Conservation (phyloP, 30 jellyfish, hydroid and myxozoan genomes). For the Mastigias papua region DNA sequence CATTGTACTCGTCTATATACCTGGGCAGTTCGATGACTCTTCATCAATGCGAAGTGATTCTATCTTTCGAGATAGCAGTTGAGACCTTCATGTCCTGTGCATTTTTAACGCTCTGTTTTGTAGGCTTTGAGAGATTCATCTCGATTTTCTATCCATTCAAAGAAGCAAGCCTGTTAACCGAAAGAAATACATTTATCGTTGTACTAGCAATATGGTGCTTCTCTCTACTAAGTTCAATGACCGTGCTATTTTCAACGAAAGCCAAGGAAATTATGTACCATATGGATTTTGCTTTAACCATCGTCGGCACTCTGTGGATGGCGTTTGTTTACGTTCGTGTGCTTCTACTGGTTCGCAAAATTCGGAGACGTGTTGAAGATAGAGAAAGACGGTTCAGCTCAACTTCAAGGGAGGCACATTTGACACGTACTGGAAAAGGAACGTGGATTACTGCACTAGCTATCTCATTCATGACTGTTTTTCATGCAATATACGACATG, state of each 20-base stretch:
- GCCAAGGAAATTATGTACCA: not conserved
- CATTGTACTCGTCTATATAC: slow-evolving; percentile 2
- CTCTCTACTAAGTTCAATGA: not conserved
- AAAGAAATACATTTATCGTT: not conserved
- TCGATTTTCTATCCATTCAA: slow-evolving; percentile 60
- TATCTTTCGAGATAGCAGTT: slow-evolving; percentile 19
- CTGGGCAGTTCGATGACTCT: not conserved
- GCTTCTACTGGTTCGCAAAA: slow-evolving; percentile 22
- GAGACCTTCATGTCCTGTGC: slow-evolving; percentile 24
- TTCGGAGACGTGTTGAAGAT: slow-evolving; percentile 21
- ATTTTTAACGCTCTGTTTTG: slow-evolving; percentile 41
- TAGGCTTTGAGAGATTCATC: slow-evolving; percentile 42
- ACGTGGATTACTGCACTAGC: slow-evolving; percentile 41
- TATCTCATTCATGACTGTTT: not conserved
- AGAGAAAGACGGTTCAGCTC: slow-evolving; percentile 6
- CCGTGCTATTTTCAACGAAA: not conserved
- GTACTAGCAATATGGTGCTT: slow-evolving; percentile 10
- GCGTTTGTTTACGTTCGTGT: slow-evolving; percentile 21
- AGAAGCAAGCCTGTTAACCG: not conserved
- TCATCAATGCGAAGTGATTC: not conserved
- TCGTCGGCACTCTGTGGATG: slow-evolving; percentile 28
- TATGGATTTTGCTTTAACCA: not conserved
- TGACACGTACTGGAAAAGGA: not conserved
- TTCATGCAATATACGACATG: not conserved
- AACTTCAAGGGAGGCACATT: not conserved